These are phyloP conservation scores for Serilophus lunatus DNA, from an alignment of 2,113 vertebrate genomes.

Conservation along the genomic window DNA sequence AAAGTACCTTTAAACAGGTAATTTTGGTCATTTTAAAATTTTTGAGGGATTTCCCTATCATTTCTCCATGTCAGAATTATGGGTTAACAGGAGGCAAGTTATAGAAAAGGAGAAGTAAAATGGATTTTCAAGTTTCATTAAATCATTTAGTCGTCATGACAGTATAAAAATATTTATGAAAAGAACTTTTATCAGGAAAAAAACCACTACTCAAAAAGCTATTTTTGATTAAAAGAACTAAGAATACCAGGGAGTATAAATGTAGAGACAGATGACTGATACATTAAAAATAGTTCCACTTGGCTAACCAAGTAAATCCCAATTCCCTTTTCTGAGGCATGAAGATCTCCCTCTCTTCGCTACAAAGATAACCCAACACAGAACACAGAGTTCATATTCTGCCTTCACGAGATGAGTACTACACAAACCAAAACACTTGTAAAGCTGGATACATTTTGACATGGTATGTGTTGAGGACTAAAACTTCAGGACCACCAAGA, in stretches of 20 bases:
- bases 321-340: background rate
- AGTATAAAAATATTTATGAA: background rate
- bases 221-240: background rate
- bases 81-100: background rate
- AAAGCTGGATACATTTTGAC: background rate
- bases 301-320: background rate
- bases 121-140: background rate
- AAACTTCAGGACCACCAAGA: background rate
- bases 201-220: background rate
- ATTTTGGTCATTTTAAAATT: background rate
- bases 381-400: background rate
- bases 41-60: background rate
- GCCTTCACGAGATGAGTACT: background rate
- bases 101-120: background rate
- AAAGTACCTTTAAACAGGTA: background rate
- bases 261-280: background rate
- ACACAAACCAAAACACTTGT: background rate
- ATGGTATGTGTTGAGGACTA: background rate
- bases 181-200: background rate
- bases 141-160: background rate
- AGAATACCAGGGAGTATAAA: background rate
- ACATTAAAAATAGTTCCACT: background rate
- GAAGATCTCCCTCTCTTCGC: background rate
- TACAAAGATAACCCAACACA: fast-evolving
- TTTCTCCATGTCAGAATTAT: background rate